phyloP scores from a whole-genome alignment of 2,888 invertebrate genomes.

The Dichetophora obliterata region DNA sequence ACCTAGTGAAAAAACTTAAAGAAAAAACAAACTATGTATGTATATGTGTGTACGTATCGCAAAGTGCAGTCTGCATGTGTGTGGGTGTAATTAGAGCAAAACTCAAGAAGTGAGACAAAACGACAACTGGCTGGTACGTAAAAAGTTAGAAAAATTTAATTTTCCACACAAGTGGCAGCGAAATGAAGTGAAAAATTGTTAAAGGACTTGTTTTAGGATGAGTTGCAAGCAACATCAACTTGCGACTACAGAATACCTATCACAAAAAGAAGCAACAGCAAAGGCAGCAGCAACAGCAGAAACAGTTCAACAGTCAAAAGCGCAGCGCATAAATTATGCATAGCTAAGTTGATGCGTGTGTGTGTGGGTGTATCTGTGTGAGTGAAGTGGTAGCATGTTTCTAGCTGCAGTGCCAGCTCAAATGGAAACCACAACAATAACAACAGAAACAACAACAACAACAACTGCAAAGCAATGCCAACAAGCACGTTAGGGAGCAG shows the following conservation, averaged over 20 bases:
- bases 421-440: slow-evolving; percentile 31
- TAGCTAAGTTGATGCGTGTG: not conserved
- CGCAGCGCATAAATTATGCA: slow-evolving; percentile 31
- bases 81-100: slow-evolving; percentile 12
- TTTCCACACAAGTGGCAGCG: slow-evolving; percentile 29
- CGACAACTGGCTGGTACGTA: not conserved
- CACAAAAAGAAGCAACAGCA: not conserved
- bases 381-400: slow-evolving; percentile 12
- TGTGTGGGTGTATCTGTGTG: slow-evolving; percentile 16
- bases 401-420: slow-evolving; percentile 28
- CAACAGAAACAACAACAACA: not conserved
- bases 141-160: slow-evolving; percentile 19
- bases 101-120: not conserved
- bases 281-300: not conserved
- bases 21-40: too few species aligned
- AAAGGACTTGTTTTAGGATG: not conserved
- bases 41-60: not conserved
- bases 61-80: not conserved
- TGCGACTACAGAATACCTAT: not conserved
- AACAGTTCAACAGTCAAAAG: slow-evolving; percentile 32
- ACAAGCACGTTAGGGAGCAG: slow-evolving; percentile 2
- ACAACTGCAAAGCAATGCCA: not conserved
- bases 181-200: slow-evolving; percentile 35
- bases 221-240: not conserved
- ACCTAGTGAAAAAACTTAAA: not conserved